A percentile compares a stretch with the other conserved stretches of the same genome.
phyloP scores from a whole-genome alignment of 2,888 invertebrate genomes.

The Lordiphosa fenestrarum region DNA sequence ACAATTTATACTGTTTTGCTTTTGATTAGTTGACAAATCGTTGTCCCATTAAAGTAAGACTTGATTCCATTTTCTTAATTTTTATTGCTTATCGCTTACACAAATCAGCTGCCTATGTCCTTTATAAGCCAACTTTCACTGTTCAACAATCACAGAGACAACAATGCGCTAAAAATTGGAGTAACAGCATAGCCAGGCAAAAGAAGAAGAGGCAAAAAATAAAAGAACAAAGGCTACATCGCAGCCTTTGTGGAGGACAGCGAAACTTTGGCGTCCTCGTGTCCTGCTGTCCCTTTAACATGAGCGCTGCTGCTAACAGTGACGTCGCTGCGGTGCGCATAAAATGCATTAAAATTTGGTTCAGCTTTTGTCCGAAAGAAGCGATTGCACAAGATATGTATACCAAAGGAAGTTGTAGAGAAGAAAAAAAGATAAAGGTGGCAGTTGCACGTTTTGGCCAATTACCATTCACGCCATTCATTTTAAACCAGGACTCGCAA shows the following conservation, averaged over 20 bases:
- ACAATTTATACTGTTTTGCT: too few species aligned
- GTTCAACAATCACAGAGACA: slow-evolving; percentile 1
- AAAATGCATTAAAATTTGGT: slow-evolving; percentile 60
- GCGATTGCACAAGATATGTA: slow-evolving; percentile 40
- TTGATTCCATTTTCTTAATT: background rate
- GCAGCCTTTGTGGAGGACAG: slow-evolving; percentile 12
- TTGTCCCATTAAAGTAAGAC: background rate
- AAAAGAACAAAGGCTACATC: slow-evolving; percentile 17
- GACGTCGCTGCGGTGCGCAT: slow-evolving; percentile 26
- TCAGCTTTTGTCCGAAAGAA: slow-evolving; percentile 14
- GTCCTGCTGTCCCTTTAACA: slow-evolving; percentile 11
- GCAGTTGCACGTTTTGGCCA: too few species aligned
- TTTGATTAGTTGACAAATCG: too few species aligned
- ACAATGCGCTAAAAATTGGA: slow-evolving; percentile 47
- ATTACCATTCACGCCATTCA: too few species aligned
- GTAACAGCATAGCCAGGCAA: slow-evolving; percentile 41
- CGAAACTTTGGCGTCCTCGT: slow-evolving; percentile 8
- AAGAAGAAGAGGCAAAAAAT: slow-evolving; percentile 33
- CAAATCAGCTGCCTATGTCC: background rate
- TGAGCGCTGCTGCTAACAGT: too few species aligned
- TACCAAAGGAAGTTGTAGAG: slow-evolving; percentile 42
- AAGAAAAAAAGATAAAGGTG: background rate
- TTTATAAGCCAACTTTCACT: background rate
- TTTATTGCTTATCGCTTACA: background rate
- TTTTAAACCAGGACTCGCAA: too few species aligned